Evolutionary conservation across 2,113 vertebrate genomes (phyloP).

Genomic region (Callipepla californica): DNA sequence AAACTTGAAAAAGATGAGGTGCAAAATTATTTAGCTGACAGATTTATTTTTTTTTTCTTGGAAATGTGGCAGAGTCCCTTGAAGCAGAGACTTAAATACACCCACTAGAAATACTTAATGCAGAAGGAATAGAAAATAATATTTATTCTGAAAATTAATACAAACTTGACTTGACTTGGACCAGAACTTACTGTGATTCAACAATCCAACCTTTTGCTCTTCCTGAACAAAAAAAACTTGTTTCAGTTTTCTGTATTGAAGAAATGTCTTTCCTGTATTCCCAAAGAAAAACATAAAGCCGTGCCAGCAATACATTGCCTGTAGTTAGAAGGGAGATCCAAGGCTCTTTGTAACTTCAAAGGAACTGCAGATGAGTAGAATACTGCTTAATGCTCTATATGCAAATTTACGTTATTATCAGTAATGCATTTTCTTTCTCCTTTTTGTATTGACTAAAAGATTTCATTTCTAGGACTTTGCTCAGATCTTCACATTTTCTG

Average conservation of each 20-base stretch:
- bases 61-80: not conserved
- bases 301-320: not conserved
- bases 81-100: not conserved
- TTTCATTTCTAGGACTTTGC: not conserved
- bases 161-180: not conserved
- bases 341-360: not conserved
- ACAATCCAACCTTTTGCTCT: not conserved
- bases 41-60: not conserved
- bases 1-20: not conserved
- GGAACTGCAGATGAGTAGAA: not conserved
- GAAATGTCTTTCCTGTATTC: not conserved
- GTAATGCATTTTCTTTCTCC: not conserved
- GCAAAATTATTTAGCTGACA: not conserved
- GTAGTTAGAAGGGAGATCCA: not conserved
- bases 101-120: not conserved
- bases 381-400: not conserved
- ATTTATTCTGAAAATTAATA: constrained; percentile 10
- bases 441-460: not conserved
- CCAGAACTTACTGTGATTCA: not conserved
- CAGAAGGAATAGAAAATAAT: not conserved
- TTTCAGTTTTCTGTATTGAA: not conserved
- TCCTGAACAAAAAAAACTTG: not conserved
- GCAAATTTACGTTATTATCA: not conserved
- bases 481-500: not conserved
- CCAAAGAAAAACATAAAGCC: not conserved